Evolutionary conservation across 2,888 invertebrate genomes (phyloP).

Genomic region (Meandrusa payeni): DNA sequence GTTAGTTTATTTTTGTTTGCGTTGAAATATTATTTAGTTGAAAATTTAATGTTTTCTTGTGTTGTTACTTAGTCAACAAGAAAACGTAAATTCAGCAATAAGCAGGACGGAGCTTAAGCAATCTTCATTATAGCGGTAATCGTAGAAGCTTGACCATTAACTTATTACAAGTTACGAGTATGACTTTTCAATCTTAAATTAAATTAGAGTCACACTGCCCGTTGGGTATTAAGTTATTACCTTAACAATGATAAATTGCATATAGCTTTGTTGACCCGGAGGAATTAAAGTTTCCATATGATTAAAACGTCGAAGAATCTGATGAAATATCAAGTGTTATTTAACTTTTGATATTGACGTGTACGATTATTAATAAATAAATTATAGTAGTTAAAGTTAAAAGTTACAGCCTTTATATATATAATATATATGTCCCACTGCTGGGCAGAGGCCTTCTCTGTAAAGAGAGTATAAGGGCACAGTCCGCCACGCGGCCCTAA

Average conservation of each 20-base stretch:
- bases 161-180: constrained; percentile 18
- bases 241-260: constrained; percentile 18
- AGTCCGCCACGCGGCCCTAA: no score
- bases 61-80: constrained; percentile 3
- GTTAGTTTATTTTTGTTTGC: no score
- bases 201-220: constrained; percentile 15
- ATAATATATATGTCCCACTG: no score
- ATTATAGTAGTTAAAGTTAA: no score
- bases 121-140: constrained; percentile 22
- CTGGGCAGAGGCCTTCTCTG: no score
- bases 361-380: no score
- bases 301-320: neutral
- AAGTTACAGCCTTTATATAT: no score
- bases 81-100: constrained; percentile 3
- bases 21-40: no score
- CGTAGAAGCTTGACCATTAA: constrained; percentile 17
- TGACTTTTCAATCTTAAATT: constrained; percentile 21
- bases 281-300: constrained; percentile 5
- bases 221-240: constrained; percentile 17
- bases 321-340: no score
- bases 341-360: no score
- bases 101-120: constrained; percentile 2
- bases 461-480: no score
- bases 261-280: neutral
- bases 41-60: constrained; percentile 11